Evolutionary conservation across 2,797 vertebrate species (phyloP).

Genomic region (Cuculus canorus): DNA sequence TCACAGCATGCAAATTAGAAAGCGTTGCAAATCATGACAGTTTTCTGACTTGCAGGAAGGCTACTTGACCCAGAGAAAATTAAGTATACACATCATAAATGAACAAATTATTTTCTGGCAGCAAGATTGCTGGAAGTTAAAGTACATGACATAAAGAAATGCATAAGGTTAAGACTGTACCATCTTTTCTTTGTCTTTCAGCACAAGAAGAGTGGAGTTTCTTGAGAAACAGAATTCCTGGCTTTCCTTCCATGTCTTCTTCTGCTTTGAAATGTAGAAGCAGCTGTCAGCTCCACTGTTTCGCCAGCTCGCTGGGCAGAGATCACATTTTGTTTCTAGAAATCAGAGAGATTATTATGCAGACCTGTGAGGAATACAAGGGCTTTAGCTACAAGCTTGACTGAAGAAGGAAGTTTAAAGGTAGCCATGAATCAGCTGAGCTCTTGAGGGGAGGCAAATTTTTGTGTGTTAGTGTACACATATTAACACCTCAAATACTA

Average conservation of each 20-base stretch:
- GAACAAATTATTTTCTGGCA: neutral
- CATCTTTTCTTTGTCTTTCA: slow-evolving; percentile 37
- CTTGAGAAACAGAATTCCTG: slow-evolving; percentile 29
- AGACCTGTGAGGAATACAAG: neutral
- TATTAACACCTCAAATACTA: neutral
- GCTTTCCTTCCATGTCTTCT: slow-evolving; percentile 69
- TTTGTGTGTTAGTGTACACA: neutral
- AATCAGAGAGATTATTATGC: neutral
- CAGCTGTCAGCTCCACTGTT: slow-evolving; percentile 41
- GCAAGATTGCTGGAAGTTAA: neutral
- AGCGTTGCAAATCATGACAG: neutral
- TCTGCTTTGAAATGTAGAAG: slow-evolving; percentile 66
- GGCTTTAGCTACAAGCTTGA: neutral
- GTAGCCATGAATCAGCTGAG: neutral
- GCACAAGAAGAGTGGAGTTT: slow-evolving; percentile 54
- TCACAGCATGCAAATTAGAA: neutral
- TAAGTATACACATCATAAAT: neutral
- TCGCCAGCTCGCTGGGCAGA: slow-evolving; percentile 65
- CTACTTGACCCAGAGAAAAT: neutral
- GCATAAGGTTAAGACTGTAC: neutral
- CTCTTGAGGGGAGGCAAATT: neutral
- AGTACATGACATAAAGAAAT: neutral
- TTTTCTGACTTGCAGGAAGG: neutral
- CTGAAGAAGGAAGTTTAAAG: neutral
- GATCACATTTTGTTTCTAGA: slow-evolving; percentile 34